phyloP scores from a whole-genome alignment of 2,888 invertebrate species.

The Labia minor region DNA sequence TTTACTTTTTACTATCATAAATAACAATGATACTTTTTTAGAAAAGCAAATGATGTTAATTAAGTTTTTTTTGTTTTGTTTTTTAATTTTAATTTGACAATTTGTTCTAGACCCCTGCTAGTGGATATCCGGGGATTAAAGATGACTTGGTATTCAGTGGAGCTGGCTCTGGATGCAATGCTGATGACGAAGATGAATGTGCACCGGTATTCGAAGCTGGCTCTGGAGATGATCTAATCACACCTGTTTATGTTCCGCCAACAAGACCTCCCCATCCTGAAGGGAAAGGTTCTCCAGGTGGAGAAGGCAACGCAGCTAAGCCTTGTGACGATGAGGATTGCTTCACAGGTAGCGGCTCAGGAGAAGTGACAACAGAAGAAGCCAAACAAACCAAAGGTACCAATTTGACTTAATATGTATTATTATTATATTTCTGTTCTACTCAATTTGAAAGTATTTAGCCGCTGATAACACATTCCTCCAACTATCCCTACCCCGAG shows the following conservation, averaged over 20 bases:
- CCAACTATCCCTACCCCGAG: too few species aligned
- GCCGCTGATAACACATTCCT: too few species aligned
- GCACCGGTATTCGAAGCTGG: conserved; percentile 70
- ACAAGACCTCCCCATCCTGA: conserved; percentile 50
- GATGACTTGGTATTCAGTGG: conserved; percentile 89
- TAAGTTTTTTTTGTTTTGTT: too few species aligned
- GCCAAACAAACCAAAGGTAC: conserved; percentile 42
- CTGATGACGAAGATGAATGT: conserved; percentile 83
- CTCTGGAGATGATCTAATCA: conserved; percentile 79
- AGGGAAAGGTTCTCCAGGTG: conserved; percentile 27
- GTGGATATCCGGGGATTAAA: conserved; percentile 60
- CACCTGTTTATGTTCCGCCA: conserved; percentile 81
- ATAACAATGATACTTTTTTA: neutral
- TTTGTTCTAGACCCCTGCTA: conserved; percentile 61
- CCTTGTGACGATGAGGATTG: conserved; percentile 75
- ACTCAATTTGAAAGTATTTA: too few species aligned
- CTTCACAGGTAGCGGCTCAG: conserved; percentile 67
- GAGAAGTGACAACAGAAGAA: conserved; percentile 61
- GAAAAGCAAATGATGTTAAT: too few species aligned
- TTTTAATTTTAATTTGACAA: conserved; percentile 25
- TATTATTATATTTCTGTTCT: neutral
- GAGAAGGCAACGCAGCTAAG: conserved; percentile 37
- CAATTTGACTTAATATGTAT: too few species aligned
- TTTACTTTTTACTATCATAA: neutral
- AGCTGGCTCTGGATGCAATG: conserved; percentile 80